Base-by-base conservation (phyloP, 2,113 vertebrate genomes). In the Psilopogon haemacephalus region DNA sequence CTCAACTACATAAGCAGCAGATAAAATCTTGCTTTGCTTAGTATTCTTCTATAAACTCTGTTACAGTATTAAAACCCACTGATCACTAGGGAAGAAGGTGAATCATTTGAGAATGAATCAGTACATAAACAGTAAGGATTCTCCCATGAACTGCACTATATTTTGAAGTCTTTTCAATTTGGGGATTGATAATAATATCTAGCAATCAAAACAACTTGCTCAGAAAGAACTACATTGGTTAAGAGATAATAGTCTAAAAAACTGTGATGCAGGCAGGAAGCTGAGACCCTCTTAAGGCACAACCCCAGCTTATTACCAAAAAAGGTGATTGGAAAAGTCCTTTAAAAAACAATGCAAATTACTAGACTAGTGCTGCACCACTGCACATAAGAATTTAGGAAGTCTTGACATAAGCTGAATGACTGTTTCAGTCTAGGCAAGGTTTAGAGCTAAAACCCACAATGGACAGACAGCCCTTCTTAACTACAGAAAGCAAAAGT, bases 1-100 rank as follows among this genome's bases (percentile, higher is more conserved):
- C 15, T 72, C 69, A 83, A 81, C 38, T 76, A 92, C 91, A 48
- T 62, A 94, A 97, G 92, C 27, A 89, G 90, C 27, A 87, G 42
- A 12, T 38, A 63, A 60, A 78, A 62, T 84, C 96, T 94, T 93
- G 77, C 63, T 84, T 68, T 81, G 32, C 3, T 0, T 8, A 50
- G 11, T 48, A 32, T 35, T 84, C 32, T 55, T 48, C 42, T n/a
- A 59, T 15, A 64, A 84, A 70, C 7, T 55, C 10, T 72, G 35
- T 68, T 24, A 37, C 0, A 40, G 12, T 35, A 78, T 69, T 77
- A 81, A 62, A 40, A 86, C 33, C 7, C 16, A 76, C 5, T 24
- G 15, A 75, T 52, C 2, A 1, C 0, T 60, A 24, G 9, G 18
- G 21, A 89, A 81, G 20, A 85, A 50, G 4, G 30, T 7, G 2